Evolutionary conservation across 37 sponge, comb jelly and placozoan genomes (phyloP).

Genomic region (Spongilla lacustris): DNA sequence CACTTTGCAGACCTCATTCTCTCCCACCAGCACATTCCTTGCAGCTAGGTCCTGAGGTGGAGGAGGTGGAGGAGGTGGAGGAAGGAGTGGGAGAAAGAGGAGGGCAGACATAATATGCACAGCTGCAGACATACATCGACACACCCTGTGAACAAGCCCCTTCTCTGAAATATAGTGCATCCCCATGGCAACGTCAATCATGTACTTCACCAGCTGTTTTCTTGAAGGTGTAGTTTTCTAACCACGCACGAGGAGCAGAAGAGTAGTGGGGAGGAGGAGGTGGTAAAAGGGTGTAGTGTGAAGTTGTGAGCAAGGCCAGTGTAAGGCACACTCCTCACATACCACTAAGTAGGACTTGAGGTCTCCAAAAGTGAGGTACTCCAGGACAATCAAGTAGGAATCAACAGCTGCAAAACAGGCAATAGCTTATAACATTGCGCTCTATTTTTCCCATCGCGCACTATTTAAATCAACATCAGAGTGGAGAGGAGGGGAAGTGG

Average conservation of each 20-base stretch:
- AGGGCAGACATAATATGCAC: conserved; percentile 6
- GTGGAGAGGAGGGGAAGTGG: too few species aligned
- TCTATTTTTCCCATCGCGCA: too few species aligned
- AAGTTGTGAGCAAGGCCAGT: neutral
- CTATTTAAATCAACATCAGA: too few species aligned
- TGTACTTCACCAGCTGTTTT: conserved; percentile 62
- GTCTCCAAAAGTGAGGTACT: conserved; percentile 72
- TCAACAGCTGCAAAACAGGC: conserved; percentile 15
- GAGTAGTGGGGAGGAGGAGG: too few species aligned
- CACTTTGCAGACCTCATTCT: conserved; percentile 79
- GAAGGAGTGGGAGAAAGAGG: neutral
- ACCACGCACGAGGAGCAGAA: neutral
- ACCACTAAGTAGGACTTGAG: conserved; percentile 53
- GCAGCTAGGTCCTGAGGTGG: conserved; percentile 43
- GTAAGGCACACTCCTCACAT: neutral
- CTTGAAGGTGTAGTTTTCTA: conserved; percentile 37
- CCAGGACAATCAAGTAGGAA: conserved; percentile 61
- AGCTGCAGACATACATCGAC: neutral
- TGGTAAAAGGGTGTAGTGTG: neutral
- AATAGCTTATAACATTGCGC: neutral
- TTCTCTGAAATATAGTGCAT: conserved; percentile 84
- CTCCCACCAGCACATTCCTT: conserved; percentile 76
- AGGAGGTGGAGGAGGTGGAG: neutral
- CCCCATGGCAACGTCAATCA: conserved; percentile 74
- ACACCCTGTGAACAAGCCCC: conserved; percentile 49